Evolutionary conservation across 2,113 vertebrate genomes (phyloP), one percentile per base, ranked within the genome.

Genomic region (Pangasianodon hypophthalmus): DNA sequence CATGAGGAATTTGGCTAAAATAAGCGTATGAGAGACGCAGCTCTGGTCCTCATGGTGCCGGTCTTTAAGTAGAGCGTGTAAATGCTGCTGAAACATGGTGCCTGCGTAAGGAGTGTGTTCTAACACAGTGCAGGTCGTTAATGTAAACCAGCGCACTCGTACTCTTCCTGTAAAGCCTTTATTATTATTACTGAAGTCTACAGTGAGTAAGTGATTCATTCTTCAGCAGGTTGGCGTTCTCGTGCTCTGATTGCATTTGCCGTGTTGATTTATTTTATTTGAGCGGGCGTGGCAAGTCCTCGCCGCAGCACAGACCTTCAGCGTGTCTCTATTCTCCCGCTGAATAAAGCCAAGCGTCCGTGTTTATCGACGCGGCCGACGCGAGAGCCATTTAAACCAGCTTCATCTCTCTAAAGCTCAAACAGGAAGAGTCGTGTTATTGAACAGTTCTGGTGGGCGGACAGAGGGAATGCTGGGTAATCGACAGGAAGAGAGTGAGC

Each of bases 401-500:
- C 71, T 75, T 79, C 82, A 89, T 64, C 88, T 89, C 71, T 60
- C 69, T 85, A 50, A 89, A 79, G 88, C 77, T 62, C 81, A 86
- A 90, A 83, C 87, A 50, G 83, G 71, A 82, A 86, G 67, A 90
- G 62, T 77, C 67, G 37, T 52, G 29, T 82, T 90, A 90, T 83
- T 79, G 89, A 88, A 86, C 56, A 88, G 32, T 88, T 52, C 37
- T 88, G 60, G 85, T 77, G 48, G 87, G 85, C 44, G 62, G 48
- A 86, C 86, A 84, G 50, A 88, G 79, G 46, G 10, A 84, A 91
- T 92, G 83, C 89, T 52, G 92, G 91, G 91, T 94, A 94, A 95
- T 93, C 94, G 95, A 95, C 94, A 94, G 92, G 87, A 91, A 87
- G 91, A 88, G 92, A 84, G 89, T 29, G 58, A 88, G 54, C 56